These are phyloP conservation scores for Murina feae DNA, from an alignment of 2,113 vertebrate genomes.

Conservation along the genomic window DNA sequence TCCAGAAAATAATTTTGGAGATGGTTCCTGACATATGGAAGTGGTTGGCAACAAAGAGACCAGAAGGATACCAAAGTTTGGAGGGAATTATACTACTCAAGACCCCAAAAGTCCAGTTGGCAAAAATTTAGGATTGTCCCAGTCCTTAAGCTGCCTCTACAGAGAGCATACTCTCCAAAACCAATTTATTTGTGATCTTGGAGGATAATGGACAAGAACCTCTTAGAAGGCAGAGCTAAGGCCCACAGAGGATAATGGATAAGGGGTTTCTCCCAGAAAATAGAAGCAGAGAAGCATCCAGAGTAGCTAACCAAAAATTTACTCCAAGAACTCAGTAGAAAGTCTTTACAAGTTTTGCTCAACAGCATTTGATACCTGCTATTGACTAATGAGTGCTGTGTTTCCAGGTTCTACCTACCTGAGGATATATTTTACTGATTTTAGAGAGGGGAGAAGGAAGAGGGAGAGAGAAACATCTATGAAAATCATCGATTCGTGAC, in stretches of 20 bases:
- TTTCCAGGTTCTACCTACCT: not conserved
- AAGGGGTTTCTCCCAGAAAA: not conserved
- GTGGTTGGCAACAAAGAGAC: not conserved
- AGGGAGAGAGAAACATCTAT: too few species aligned
- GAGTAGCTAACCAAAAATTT: not conserved
- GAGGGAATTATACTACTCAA: not conserved
- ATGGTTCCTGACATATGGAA: not conserved
- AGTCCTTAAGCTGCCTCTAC: not conserved
- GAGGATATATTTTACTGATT: too few species aligned
- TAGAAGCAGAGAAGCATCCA: not conserved
- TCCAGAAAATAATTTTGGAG: not conserved
- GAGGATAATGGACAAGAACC: not conserved
- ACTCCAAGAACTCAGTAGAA: not conserved
- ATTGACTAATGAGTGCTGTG: not conserved
- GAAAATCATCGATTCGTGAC: too few species aligned
- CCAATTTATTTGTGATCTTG: not conserved
- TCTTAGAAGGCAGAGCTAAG: not conserved
- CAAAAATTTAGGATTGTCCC: not conserved
- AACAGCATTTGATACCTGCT: not conserved
- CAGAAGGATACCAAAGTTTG: not conserved
- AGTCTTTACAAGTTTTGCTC: not conserved
- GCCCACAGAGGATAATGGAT: not conserved
- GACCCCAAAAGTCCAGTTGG: not conserved
- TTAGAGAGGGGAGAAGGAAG: too few species aligned
- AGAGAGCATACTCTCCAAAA: not conserved